phyloP scores from a whole-genome alignment of 2,113 vertebrate species.

The Charadrius vociferus region DNA sequence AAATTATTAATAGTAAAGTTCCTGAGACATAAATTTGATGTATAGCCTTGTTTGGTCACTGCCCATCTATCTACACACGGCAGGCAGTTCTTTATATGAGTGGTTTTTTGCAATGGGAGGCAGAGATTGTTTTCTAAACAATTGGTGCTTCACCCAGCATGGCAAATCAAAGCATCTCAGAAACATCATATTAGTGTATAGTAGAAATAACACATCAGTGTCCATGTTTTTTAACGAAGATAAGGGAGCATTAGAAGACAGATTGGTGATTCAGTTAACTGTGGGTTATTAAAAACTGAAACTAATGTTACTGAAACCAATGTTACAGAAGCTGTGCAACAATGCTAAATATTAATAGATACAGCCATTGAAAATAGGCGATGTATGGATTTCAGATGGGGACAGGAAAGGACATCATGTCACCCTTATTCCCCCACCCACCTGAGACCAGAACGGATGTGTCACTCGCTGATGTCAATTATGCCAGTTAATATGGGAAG shows the following conservation, averaged over 20 bases:
- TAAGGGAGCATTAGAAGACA: background rate
- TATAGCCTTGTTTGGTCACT: background rate
- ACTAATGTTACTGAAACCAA: background rate
- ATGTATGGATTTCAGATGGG: background rate
- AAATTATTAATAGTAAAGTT: conserved; percentile 33
- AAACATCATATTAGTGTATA: background rate
- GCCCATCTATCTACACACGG: background rate
- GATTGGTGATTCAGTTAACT: background rate
- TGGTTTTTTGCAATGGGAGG: background rate
- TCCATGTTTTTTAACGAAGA: background rate
- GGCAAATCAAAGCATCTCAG: background rate
- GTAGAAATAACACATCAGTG: background rate
- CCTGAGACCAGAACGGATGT: background rate
- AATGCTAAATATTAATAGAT: background rate
- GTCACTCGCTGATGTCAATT: background rate
- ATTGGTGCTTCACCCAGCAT: background rate
- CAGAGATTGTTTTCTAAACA: background rate
- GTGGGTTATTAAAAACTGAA: background rate
- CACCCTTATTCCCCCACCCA: background rate
- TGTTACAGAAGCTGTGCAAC: background rate
- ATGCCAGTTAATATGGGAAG: background rate
- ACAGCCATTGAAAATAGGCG: background rate
- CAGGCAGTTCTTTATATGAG: background rate
- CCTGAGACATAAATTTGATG: conserved; percentile 42
- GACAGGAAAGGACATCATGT: background rate